Evolutionary conservation across 2,797 vertebrate species (phyloP).

Genomic region (Fratercula arctica): DNA sequence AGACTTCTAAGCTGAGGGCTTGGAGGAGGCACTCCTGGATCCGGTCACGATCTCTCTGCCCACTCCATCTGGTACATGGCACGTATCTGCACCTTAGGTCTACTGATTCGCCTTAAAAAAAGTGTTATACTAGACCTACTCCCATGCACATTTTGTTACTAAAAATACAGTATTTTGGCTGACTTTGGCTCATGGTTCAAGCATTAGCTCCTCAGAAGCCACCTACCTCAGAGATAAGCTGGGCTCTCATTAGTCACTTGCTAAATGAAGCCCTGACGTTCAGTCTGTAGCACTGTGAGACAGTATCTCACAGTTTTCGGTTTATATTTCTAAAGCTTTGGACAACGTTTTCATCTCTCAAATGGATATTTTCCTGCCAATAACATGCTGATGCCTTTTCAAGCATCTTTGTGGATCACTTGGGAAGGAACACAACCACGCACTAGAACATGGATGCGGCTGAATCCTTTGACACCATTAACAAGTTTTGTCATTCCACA

Average conservation of each 20-base stretch:
- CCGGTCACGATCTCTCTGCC: background rate
- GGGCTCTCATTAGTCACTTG: background rate
- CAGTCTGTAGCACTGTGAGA: background rate
- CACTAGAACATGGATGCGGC: background rate
- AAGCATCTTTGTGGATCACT: background rate
- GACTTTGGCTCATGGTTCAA: background rate
- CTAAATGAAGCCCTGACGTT: background rate
- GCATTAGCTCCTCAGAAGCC: background rate
- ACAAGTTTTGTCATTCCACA: constrained; percentile 1
- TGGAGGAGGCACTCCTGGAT: background rate
- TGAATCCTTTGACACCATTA: constrained; percentile 11
- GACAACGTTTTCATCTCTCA: background rate
- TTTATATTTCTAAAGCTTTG: background rate
- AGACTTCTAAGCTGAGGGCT: background rate
- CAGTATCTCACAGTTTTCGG: background rate
- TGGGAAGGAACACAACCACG: background rate
- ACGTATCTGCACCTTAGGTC: background rate
- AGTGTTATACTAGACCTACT: background rate
- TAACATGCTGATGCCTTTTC: background rate
- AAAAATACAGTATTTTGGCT: background rate
- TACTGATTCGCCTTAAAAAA: background rate
- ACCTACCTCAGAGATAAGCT: background rate
- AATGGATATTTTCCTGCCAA: background rate
- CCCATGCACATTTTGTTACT: background rate
- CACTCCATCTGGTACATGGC: accelerated